Evolutionary conservation across 2,888 invertebrate genomes (phyloP), one percentile per base, ranked within the genome.

Genomic region (Eupithecia dodoneata): DNA sequence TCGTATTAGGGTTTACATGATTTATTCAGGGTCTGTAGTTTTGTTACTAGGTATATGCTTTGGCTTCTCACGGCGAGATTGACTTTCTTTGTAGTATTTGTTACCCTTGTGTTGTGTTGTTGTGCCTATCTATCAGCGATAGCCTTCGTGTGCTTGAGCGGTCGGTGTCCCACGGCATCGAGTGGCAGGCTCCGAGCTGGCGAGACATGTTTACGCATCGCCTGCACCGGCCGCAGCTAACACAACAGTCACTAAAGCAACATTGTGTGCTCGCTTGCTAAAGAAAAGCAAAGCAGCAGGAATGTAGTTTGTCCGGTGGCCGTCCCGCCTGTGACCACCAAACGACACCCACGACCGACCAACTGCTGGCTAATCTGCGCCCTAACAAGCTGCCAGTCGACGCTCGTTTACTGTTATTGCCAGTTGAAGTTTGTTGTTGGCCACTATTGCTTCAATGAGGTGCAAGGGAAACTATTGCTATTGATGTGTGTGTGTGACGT

Each of bases 261-360:
- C 42, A 66, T 42, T 66, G 42, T 66, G 66, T 13, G 42, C 41
- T n/a, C 10, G 30, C 72, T 72, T 49, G 77, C 59, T 71, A 59
- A 66, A 47, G 76, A 72, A 69, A 52, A 72, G 44, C 70, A 77
- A 65, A 70, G 77, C 55, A 78, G 72, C 72, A 76, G 85, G 87
- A 87, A 86, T 87, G 88, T 81, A 74, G 86, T 77, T 79, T 71
- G 78, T 82, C 83, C 79, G 80, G 84, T 82, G 80, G 71, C 73
- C 76, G 74, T 76, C 73, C 76, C 79, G 82, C 79, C 74, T 80
- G 42, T 75, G 81, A 82, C 76, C 75, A 74, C 76, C 67, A 42
- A 71, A 72, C 77, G 74, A 75, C 77, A 73, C 72, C 75, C 75
- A 73, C 73, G 75, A 63, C 52, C 70, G 65, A 59, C 55, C n/a